Evolutionary conservation across 2,113 vertebrate species (phyloP).

Genomic region (Narcine bancroftii): DNA sequence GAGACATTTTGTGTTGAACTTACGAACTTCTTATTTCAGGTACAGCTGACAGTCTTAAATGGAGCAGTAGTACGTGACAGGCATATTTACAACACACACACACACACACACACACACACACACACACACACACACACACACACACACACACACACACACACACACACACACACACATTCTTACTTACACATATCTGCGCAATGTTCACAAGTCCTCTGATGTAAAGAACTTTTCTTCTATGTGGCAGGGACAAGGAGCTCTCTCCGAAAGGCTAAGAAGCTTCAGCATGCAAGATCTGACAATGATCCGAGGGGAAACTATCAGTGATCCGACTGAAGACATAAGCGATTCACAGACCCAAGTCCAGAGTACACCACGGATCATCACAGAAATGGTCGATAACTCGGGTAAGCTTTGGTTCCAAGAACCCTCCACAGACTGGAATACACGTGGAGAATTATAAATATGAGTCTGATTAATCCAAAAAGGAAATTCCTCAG

Average conservation of each 20-base stretch:
- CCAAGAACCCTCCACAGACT: background rate
- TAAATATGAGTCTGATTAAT: background rate
- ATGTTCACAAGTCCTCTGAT: background rate
- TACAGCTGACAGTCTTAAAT: too few relatives aligned
- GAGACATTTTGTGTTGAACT: too few relatives aligned
- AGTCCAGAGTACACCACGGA: conserved; percentile 71
- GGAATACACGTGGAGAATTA: background rate
- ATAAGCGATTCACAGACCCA: conserved; percentile 66
- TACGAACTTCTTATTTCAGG: too few relatives aligned
- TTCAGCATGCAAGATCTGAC: conserved; percentile 98
- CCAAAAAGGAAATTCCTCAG: background rate
- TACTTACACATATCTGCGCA: background rate
- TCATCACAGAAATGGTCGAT: conserved; percentile 73
- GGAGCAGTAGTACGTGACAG: too few relatives aligned
- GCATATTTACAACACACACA: too few relatives aligned
- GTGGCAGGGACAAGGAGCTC: conserved; percentile 81
- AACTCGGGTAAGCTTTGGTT: conserved; percentile 59
- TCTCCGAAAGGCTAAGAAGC: conserved; percentile 88
- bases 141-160: background rate
- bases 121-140: background rate
- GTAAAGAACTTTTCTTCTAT: background rate
- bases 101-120: too few relatives aligned
- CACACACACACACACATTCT: background rate
- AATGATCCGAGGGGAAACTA: conserved; percentile 68
- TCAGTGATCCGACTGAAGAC: conserved; percentile 51